A percentile compares a stretch with the other conserved stretches of the same genome.
Conservation (phyloP, 2,888 invertebrate genomes). For the Diarsia rubi region DNA sequence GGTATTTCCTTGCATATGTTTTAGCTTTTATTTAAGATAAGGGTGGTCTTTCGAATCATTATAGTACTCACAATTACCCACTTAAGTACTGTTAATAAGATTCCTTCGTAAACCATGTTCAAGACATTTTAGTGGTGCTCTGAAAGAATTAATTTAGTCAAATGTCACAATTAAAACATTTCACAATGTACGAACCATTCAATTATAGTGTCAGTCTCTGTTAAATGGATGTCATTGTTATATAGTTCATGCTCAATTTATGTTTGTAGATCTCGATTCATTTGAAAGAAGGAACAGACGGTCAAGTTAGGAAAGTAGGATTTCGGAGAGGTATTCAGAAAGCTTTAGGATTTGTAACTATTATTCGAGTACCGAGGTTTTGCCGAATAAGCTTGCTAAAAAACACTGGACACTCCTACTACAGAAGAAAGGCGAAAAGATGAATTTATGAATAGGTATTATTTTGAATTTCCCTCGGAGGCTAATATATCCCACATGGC, state of each 20-base stretch:
- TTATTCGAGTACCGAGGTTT: neutral
- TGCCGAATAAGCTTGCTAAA: neutral
- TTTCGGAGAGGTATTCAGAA: neutral
- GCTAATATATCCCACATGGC: conserved; percentile 28
- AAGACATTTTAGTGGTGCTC: neutral
- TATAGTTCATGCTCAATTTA: neutral
- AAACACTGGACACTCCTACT: neutral
- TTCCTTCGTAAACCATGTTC: neutral
- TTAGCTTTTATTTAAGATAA: neutral
- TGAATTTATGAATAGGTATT: neutral
- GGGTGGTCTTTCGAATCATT: neutral
- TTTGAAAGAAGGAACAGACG: neutral
- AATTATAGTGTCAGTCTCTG: neutral
- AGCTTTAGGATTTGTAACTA: neutral
- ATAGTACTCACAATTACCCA: neutral
- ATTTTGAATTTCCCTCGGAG: neutral
- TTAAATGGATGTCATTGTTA: neutral
- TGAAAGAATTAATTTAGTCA: neutral
- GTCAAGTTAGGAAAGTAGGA: too few species aligned
- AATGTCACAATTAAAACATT: neutral
- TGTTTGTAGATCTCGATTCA: neutral
- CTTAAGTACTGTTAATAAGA: neutral
- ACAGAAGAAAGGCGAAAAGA: neutral
- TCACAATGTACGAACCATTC: neutral
- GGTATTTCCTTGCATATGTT: conserved; percentile 13